A percentile compares a stretch with the other conserved stretches of the same genome.
Evolutionary conservation across 2,113 vertebrate species (phyloP).

Genomic region (Myotis brandtii): DNA sequence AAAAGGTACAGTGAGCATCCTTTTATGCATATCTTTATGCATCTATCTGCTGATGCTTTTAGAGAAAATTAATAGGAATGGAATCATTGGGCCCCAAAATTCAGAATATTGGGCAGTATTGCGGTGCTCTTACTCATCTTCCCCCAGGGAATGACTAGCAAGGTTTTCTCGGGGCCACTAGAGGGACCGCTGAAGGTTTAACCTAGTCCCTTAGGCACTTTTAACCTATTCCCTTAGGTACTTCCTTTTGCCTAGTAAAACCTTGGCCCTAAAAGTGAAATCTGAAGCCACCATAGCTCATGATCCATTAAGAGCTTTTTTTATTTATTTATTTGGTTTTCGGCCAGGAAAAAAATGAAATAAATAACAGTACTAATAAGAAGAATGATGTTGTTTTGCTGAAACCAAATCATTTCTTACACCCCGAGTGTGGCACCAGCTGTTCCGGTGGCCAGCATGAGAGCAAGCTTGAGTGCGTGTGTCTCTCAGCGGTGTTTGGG

Average conservation of each 20-base stretch:
- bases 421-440: background rate
- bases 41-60: background rate
- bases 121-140: background rate
- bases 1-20: background rate
- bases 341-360: background rate
- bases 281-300: background rate
- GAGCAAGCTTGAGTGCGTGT: accelerated
- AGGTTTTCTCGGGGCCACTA: background rate
- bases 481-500: background rate
- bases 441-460: too few species aligned
- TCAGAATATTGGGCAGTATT: background rate
- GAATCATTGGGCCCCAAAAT: background rate
- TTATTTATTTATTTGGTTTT: background rate
- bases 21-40: background rate
- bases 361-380: background rate
- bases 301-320: background rate
- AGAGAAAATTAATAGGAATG: background rate
- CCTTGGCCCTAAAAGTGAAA: background rate
- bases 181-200: background rate
- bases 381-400: background rate
- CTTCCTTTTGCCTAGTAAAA: background rate
- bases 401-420: background rate
- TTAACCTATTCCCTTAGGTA: background rate
- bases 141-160: background rate
- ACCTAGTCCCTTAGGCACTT: background rate